These are phyloP conservation scores for Chaetura pelagica DNA, from an alignment of 2,113 vertebrate species.

Conservation along the genomic window DNA sequence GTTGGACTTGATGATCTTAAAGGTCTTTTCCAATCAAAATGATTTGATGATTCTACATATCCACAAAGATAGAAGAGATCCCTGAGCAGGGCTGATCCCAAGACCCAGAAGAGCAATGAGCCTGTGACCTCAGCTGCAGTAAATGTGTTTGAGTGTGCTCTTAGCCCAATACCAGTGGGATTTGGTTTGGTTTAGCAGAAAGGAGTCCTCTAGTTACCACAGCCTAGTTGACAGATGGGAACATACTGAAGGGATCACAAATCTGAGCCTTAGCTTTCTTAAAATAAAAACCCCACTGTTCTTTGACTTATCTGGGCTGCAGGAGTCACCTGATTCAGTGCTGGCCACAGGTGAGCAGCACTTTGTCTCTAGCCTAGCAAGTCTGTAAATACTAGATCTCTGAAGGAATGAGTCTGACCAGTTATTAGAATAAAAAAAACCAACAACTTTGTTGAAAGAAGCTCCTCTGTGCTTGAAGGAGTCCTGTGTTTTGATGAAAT, in stretches of 20 bases:
- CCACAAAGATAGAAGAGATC: neutral
- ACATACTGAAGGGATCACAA: neutral
- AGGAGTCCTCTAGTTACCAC: neutral
- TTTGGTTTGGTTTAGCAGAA: neutral
- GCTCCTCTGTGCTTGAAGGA: fast-evolving
- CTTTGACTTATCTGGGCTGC: neutral
- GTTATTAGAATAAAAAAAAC: neutral
- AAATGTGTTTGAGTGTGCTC: neutral
- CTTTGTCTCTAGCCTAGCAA: neutral
- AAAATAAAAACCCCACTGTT: neutral
- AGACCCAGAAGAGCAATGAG: neutral
- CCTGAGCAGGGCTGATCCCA: neutral
- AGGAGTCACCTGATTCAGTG: neutral
- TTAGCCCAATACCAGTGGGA: neutral
- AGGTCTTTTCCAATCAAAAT: too few species aligned
- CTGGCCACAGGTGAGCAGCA: neutral
- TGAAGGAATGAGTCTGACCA: neutral
- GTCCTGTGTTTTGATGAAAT: neutral
- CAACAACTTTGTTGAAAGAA: neutral
- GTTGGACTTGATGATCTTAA: too few species aligned
- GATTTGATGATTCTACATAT: too few species aligned
- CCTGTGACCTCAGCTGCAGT: neutral
- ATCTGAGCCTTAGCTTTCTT: neutral
- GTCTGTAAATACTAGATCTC: neutral
- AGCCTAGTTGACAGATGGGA: conserved; percentile 8